Conservation (phyloP, 1,140 invertebrate genomes). For the Drosophila setifemur region DNA sequence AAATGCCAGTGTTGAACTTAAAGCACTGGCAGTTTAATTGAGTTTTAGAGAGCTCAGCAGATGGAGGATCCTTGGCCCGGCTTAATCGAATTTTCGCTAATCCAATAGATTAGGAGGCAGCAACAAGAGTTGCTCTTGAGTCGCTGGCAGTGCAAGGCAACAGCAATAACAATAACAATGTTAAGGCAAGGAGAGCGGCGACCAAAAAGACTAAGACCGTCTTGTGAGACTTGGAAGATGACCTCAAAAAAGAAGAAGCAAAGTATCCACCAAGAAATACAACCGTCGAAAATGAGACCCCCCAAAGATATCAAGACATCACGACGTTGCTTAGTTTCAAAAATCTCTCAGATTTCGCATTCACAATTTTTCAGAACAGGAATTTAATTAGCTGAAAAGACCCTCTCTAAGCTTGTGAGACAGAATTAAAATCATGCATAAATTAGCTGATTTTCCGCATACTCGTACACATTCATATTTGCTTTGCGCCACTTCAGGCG, state of each 20-base stretch:
- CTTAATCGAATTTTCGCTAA: conserved; percentile 74
- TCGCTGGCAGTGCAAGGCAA: conserved; percentile 58
- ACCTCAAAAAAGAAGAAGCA: conserved; percentile 29
- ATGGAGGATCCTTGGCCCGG: conserved; percentile 45
- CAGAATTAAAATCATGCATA: conserved; percentile 60
- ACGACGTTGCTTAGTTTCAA: background rate
- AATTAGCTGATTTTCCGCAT: conserved; percentile 30
- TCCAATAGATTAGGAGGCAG: conserved; percentile 71
- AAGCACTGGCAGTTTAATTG: conserved; percentile 59
- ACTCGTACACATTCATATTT: conserved; percentile 25
- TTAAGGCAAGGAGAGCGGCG: conserved; percentile 47
- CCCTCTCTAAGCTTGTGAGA: background rate
- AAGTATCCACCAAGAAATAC: conserved; percentile 13
- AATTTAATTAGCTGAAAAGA: conserved; percentile 38
- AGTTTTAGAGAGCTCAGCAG: conserved; percentile 35
- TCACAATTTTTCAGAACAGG: conserved; percentile 7
- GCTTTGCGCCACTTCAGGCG: conserved; percentile 27
- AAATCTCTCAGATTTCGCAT: background rate
- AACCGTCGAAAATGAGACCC: background rate
- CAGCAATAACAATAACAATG: conserved; percentile 77
- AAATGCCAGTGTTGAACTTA: conserved; percentile 29
- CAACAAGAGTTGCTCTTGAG: conserved; percentile 35
- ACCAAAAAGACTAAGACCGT: conserved; percentile 35
- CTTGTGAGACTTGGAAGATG: conserved; percentile 11
- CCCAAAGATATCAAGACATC: background rate